Conservation (phyloP, 37 sponge, comb jelly and placozoan genomes). For the Halisarca cf. caerulea region DNA sequence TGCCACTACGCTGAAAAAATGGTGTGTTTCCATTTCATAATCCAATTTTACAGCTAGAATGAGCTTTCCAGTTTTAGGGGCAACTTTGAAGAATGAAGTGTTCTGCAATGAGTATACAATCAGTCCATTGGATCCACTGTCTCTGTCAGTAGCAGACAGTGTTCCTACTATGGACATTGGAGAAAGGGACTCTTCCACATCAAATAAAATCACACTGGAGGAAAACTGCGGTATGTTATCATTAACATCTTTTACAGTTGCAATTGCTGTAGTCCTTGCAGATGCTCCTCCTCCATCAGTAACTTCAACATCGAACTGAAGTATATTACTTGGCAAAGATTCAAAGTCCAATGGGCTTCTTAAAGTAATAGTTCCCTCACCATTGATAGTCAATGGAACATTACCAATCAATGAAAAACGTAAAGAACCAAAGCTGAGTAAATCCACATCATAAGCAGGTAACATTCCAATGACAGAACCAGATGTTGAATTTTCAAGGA, state of each 20-base stretch:
- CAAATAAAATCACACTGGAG: neutral
- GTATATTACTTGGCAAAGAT: neutral
- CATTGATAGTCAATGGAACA: neutral
- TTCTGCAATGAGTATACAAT: conserved; percentile 14
- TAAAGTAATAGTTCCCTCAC: neutral
- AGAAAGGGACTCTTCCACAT: neutral
- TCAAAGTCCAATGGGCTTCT: neutral
- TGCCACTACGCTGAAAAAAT: neutral
- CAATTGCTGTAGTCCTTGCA: neutral
- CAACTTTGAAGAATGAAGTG: neutral
- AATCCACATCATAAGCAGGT: conserved; percentile 1
- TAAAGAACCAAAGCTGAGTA: neutral
- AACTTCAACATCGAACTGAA: neutral
- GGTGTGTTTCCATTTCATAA: neutral
- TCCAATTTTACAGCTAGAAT: neutral
- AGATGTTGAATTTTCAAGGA: neutral
- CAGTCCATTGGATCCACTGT: neutral
- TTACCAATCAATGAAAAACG: neutral
- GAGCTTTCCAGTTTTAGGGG: conserved; percentile 3
- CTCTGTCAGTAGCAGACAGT: neutral
- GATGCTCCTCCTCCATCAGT: neutral
- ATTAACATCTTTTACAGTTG: neutral
- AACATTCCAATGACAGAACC: neutral
- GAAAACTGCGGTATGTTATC: neutral
- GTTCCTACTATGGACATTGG: neutral